Evolutionary conservation across 2,113 vertebrate genomes (phyloP), one percentile per base, ranked within the genome.

Genomic region (Sphaerodactylus townsendi): DNA sequence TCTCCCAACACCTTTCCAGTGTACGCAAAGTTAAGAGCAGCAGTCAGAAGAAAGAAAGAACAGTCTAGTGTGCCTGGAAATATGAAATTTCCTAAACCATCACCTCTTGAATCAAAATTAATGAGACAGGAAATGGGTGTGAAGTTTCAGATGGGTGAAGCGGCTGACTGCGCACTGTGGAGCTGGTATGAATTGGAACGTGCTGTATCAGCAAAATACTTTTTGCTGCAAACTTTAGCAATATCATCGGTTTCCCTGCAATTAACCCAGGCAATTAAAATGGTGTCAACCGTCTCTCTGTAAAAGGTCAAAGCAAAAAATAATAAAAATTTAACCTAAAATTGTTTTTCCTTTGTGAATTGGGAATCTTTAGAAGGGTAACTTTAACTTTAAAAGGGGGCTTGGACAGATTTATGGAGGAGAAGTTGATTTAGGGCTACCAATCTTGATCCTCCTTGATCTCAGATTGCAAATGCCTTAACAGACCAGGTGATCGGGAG

Each of bases 201-300:
- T 81, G 79, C 68, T 81, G 79, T 59, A 81, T 81, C 68, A 71
- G 79, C 79, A 81, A 59, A 71, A 59, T 1, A 0, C 11, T 1
- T 81, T 72, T 33, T 37, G 4, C 28, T 4, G 78, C 48, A 14
- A 82, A 48, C 33, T 84, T 48, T 77, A 41, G 50, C 53, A 35
- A 30, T 10, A 2, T 53, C 53, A 56, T 83, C 65, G 30, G 0
- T 62, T 86, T 3, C 10, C 28, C 7, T 0, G 0, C 69, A 68
- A 7, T 0, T 0, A 66, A 64, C 53, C 64, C 66, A 87, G 53
- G 44, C 79, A 77, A 73, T 71, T 33, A 1, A 79, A 56, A 77
- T 30, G 2, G 5, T 50, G 33, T 76, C 33, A 83, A 37, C 44
- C 7, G 17, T 50, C 44, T 37, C 28, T 68, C 83, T 79, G 68